Percentiles rank a stretch among this genome's conserved stretches.
Evolutionary conservation across 2,797 vertebrate genomes (phyloP).

Genomic region (Buceros bicornis): DNA sequence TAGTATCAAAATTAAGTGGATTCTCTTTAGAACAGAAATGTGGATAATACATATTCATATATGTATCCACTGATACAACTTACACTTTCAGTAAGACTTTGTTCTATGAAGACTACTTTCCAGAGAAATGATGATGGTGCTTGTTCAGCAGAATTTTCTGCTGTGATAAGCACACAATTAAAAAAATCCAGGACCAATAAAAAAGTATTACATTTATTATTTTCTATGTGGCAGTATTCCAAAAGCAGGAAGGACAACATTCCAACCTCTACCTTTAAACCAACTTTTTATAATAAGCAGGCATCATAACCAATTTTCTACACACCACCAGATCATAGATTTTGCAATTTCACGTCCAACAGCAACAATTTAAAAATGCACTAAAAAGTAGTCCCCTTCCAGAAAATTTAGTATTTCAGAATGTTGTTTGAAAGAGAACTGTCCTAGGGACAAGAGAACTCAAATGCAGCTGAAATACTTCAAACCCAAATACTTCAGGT

Average conservation of each 20-base stretch:
- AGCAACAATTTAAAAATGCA: neutral
- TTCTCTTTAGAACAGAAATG: rapidly evolving
- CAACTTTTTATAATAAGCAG: neutral
- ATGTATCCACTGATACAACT: neutral
- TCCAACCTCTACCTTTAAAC: neutral
- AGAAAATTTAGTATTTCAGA: neutral
- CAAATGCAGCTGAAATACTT: neutral
- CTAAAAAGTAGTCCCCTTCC: neutral
- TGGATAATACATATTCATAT: rapidly evolving
- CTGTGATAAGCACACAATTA: neutral
- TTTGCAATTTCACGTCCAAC: rapidly evolving
- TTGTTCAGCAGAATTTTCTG: neutral
- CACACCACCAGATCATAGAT: rapidly evolving
- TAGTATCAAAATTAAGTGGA: neutral
- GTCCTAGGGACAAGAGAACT: neutral
- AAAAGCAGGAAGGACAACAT: neutral
- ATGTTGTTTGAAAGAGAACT: neutral
- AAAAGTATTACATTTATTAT: rapidly evolving
- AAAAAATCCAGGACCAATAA: neutral
- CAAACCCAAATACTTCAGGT: neutral
- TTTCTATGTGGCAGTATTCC: neutral
- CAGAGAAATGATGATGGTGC: neutral
- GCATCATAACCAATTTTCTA: rapidly evolving
- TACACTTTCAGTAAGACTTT: neutral
- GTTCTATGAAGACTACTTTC: neutral